Percentiles rank a stretch among this genome's conserved stretches.
These are phyloP conservation scores for Macrobrachium rosenbergii DNA, from an alignment of 1,140 invertebrate species.

Conservation along the genomic window DNA sequence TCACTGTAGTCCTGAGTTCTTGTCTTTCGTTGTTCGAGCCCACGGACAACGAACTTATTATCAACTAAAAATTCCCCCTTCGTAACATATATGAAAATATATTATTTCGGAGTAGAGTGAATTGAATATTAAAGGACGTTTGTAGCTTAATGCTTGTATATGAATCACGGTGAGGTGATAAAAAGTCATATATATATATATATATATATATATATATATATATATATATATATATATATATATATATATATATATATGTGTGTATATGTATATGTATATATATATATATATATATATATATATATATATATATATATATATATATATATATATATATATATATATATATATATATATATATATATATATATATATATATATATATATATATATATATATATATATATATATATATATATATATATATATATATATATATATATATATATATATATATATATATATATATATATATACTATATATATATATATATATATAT, in stretches of 20 bases:
- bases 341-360: slow-evolving; percentile 11
- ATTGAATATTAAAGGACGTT: background rate
- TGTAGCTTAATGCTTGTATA: too few relatives aligned
- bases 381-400: background rate
- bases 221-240: slow-evolving; percentile 14
- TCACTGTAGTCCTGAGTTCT: too few relatives aligned
- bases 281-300: background rate
- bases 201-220: slow-evolving; percentile 15
- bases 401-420: background rate
- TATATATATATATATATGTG: background rate
- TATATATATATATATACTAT: background rate
- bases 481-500: background rate
- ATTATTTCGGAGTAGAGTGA: too few relatives aligned
- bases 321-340: background rate
- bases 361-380: background rate
- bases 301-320: background rate
- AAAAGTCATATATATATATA: background rate
- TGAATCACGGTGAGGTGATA: background rate
- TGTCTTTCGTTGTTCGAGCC: too few relatives aligned
- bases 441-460: slow-evolving; percentile 17
- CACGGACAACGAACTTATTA: too few relatives aligned
- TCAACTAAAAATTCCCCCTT: too few relatives aligned
- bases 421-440: slow-evolving; percentile 9
- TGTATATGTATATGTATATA: slow-evolving; percentile 3
- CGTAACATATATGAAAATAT: too few relatives aligned